Percentiles rank a stretch among this genome's conserved stretches.
phyloP scores from a whole-genome alignment of 1,140 invertebrate species.

The Samia ricini region DNA sequence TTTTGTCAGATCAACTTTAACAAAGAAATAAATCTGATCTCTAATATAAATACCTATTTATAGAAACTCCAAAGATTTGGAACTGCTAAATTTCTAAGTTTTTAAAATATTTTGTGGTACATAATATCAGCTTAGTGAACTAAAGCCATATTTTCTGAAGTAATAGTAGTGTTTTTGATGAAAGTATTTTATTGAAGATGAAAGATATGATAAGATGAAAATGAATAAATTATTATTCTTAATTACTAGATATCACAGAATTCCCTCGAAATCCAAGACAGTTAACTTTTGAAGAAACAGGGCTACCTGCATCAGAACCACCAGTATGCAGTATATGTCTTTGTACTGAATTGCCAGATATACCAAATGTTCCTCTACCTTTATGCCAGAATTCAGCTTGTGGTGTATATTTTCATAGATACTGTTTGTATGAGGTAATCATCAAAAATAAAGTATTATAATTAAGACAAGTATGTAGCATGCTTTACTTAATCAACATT shows the following conservation, averaged over 20 bases:
- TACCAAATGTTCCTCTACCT: slow-evolving; percentile 41
- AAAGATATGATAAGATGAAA: not conserved
- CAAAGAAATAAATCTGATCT: no score
- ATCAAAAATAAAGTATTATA: not conserved
- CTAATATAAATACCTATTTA: no score
- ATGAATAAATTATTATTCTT: not conserved
- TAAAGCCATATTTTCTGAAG: no score
- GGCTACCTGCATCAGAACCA: slow-evolving; percentile 8
- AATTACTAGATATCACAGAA: not conserved
- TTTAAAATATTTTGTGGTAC: no score
- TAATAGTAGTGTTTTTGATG: no score
- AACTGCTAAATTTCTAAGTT: no score
- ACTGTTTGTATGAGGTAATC: slow-evolving; percentile 43
- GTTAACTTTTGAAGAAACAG: not conserved
- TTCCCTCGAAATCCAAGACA: slow-evolving; percentile 6
- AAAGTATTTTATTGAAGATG: no score
- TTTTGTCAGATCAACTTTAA: no score
- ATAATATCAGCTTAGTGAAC: no score
- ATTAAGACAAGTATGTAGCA: no score
- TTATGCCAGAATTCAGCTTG: slow-evolving; percentile 49
- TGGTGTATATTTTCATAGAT: slow-evolving; percentile 52
- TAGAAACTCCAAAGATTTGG: no score
- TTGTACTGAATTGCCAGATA: slow-evolving; percentile 40
- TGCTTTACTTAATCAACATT: no score
- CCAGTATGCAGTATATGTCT: slow-evolving; percentile 51